Base-by-base conservation (phyloP, 2,888 invertebrate species). In the Odiellus spinosus region DNA sequence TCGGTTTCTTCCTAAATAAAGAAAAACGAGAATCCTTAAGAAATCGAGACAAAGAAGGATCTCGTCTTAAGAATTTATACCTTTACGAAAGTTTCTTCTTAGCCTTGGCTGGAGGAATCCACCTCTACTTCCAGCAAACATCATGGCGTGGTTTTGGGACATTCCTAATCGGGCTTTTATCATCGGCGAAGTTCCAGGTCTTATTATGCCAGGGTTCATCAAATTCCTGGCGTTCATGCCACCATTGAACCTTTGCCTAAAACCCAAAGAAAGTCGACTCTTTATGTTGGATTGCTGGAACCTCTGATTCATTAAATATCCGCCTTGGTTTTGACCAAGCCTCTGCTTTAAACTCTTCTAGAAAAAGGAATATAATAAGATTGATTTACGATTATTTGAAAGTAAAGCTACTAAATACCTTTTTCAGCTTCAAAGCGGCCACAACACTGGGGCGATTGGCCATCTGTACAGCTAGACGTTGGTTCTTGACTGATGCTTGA, bases 381-480 rank as follows among this genome's bases (percentile, higher is more conserved):
- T n/a, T n/a, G n/a, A n/a, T n/a, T n/a, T n/a, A n/a, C n/a, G n/a
- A n/a, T n/a, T n/a, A n/a, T n/a, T n/a, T n/a, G n/a, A n/a, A n/a
- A n/a, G n/a, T n/a, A n/a, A n/a, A 26, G 26, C 26, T 26, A 26
- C 26, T 26, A 6, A 15, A n/a, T 15, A 38, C 38, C 60, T 64
- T 63, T 49, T 65, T 64, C 3, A 64, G 42, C 42, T 60, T 59
- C 12, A 67, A 55, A 32, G 67, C 67, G 21, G 68, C 68, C 48
- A 65, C 62, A 1, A 70, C 68, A 33, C 65, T 60, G 3, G 71
- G 71, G 47, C 71, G 58, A 50, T 68, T 66, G 39, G 70, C 70
- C 68, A 71, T 68, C 49, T 71, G 70, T 49, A 65, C 66, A 1
- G 70, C 69, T 15, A 71, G 61, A 33, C 69, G 60, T 34, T 66